A percentile compares a stretch with the other conserved stretches of the same genome.
Conservation (phyloP, 2,113 vertebrate genomes). For the Genyomyrus donnyi region DNA sequence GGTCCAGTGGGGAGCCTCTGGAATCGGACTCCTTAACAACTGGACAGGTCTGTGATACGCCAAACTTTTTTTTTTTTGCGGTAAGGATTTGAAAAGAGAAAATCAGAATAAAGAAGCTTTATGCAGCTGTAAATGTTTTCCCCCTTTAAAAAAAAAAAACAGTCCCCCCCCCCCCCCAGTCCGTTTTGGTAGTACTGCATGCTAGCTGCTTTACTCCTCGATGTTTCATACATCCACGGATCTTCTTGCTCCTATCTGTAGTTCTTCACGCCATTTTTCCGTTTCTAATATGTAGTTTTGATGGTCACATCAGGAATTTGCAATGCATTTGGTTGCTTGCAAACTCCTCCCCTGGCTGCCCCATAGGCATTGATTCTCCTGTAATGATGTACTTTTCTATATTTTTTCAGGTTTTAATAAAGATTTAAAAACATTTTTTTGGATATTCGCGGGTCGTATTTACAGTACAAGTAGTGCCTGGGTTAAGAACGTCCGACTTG, state of each 20-base stretch:
- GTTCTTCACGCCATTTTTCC: background rate
- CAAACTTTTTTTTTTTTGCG: background rate
- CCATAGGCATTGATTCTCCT: background rate
- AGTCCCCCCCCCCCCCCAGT: background rate
- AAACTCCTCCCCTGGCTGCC: background rate
- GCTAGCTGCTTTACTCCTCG: background rate
- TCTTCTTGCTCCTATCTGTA: background rate
- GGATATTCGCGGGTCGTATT: background rate
- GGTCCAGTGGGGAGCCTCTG: background rate
- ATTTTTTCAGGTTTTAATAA: slow-evolving; percentile 47
- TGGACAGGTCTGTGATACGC: background rate
- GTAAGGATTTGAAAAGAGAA: background rate
- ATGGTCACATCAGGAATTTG: background rate
- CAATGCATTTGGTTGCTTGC: background rate
- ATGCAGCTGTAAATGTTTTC: background rate
- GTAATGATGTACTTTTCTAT: slow-evolving; percentile 20
- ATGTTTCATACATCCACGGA: background rate
- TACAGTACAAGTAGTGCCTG: background rate
- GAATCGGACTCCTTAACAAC: background rate
- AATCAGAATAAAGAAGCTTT: background rate
- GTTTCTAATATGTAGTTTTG: background rate
- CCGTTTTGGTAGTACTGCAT: background rate
- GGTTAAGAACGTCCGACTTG: background rate
- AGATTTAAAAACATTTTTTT: slow-evolving; percentile 22
- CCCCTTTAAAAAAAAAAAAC: background rate